Evolutionary conservation across 2,113 vertebrate species (phyloP).

Genomic region (Girardinichthys multiradiatus): DNA sequence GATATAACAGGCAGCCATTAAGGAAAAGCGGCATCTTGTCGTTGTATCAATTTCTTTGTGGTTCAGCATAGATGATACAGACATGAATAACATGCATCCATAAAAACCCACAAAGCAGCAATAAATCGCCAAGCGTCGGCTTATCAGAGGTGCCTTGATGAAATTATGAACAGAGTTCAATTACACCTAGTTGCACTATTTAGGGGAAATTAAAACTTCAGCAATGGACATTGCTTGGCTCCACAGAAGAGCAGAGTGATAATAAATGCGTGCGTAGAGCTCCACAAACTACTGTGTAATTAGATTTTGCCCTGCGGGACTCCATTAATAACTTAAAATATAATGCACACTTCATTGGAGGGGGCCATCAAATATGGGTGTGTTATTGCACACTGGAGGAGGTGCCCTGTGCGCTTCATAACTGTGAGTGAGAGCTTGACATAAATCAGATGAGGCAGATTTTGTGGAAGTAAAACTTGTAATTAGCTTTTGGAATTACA

Average conservation of each 20-base stretch:
- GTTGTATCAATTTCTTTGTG: neutral
- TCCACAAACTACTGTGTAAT: slow-evolving; percentile 73
- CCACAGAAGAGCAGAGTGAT: slow-evolving; percentile 55
- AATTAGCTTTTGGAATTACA: slow-evolving; percentile 38
- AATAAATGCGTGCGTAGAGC: slow-evolving; percentile 32
- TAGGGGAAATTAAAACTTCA: slow-evolving; percentile 65
- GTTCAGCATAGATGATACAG: neutral
- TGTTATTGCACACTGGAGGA: slow-evolving; percentile 63
- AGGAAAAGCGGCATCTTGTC: neutral
- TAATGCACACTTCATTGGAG: slow-evolving; percentile 78
- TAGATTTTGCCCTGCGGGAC: slow-evolving; percentile 75
- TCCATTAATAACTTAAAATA: slow-evolving; percentile 79
- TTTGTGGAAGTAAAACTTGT: slow-evolving; percentile 25
- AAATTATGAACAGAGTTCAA: slow-evolving; percentile 70
- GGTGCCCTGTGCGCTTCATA: slow-evolving; percentile 42
- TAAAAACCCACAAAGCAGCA: neutral
- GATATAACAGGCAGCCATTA: neutral
- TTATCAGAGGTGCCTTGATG: slow-evolving; percentile 67
- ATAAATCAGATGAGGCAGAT: slow-evolving; percentile 57
- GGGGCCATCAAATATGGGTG: slow-evolving; percentile 62
- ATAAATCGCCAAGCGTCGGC: slow-evolving; percentile 47
- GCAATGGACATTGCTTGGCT: slow-evolving; percentile 43
- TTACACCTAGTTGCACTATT: slow-evolving; percentile 63
- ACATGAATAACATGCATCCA: neutral
- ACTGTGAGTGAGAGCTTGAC: slow-evolving; percentile 30